A percentile compares a stretch with the other conserved stretches of the same genome.
Conservation (phyloP, 2,888 invertebrate genomes). For the Galerucella nymphaeae region DNA sequence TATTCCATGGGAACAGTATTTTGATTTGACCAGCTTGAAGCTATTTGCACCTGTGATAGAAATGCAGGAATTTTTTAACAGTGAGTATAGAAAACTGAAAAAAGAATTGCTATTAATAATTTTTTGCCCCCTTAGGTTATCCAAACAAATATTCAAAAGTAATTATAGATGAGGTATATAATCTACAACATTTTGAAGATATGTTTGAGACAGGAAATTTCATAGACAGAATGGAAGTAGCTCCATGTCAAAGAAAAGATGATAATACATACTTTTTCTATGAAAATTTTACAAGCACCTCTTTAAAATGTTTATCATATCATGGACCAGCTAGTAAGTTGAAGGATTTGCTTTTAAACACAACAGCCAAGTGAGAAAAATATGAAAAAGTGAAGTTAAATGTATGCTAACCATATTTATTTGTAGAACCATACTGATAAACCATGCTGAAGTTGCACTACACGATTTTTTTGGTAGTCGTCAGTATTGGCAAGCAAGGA, state of each 20-base stretch:
- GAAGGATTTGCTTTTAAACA: slow-evolving; percentile 70
- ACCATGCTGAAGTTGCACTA: slow-evolving; percentile 86
- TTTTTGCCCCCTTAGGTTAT: slow-evolving; percentile 62
- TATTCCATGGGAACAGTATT: slow-evolving; percentile 86
- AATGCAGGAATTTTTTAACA: slow-evolving; percentile 80
- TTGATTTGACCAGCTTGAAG: slow-evolving; percentile 82
- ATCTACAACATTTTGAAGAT: slow-evolving; percentile 86
- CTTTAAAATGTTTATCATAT: slow-evolving; percentile 82
- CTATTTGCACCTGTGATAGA: slow-evolving; percentile 88
- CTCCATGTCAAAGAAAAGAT: slow-evolving; percentile 67
- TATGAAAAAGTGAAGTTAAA: neutral
- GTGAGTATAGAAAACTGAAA: slow-evolving; percentile 60
- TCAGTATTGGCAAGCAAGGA: slow-evolving; percentile 85
- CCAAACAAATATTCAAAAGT: slow-evolving; percentile 60
- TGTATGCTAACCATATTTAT: slow-evolving; percentile 18
- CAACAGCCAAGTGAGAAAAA: slow-evolving; percentile 63
- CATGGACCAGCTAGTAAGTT: slow-evolving; percentile 81
- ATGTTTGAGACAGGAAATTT: slow-evolving; percentile 86
- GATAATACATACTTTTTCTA: slow-evolving; percentile 78
- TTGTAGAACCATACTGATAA: slow-evolving; percentile 73
- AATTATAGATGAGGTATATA: slow-evolving; percentile 79
- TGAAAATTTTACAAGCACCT: slow-evolving; percentile 72
- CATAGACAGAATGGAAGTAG: slow-evolving; percentile 81
- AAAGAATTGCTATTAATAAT: neutral
- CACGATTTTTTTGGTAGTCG: slow-evolving; percentile 88